Evolutionary conservation across 2,888 invertebrate genomes (phyloP).

Genomic region (Therioaphis trifolii): DNA sequence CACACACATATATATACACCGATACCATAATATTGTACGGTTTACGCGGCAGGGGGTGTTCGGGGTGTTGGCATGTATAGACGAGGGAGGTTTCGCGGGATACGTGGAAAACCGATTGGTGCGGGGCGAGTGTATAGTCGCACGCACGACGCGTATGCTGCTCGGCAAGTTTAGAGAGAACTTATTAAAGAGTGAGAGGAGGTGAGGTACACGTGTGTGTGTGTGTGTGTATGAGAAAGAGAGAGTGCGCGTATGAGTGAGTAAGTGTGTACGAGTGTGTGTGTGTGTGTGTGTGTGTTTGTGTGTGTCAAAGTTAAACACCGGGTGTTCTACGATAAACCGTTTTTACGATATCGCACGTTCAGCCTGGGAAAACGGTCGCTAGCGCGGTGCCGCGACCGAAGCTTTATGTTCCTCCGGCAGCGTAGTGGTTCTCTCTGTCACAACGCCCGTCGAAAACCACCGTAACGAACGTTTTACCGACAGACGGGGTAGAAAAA

Average conservation of each 20-base stretch:
- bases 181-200: not conserved
- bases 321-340: conserved; percentile 58
- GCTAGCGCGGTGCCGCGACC: too few relatives aligned
- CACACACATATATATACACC: conserved; percentile 2
- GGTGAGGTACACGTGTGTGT: not conserved
- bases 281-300: not conserved
- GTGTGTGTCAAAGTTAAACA: conserved; percentile 52
- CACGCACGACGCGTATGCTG: not conserved
- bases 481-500: too few relatives aligned
- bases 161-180: conserved; percentile 29
- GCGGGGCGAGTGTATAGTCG: not conserved
- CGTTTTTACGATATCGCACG: conserved; percentile 56
- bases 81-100: not conserved
- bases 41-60: not conserved
- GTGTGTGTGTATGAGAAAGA: conserved; percentile 33
- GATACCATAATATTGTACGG: conserved; percentile 14
- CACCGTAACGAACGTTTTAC: too few relatives aligned
- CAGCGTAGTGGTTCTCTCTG: too few relatives aligned
- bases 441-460: too few relatives aligned
- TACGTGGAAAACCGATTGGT: conserved; percentile 6
- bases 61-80: not conserved
- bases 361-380: not conserved
- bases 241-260: conserved; percentile 16
- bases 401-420: too few relatives aligned
- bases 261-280: too few relatives aligned